phyloP scores from a whole-genome alignment of 2,888 invertebrate genomes.

The Drosophila greeni region DNA sequence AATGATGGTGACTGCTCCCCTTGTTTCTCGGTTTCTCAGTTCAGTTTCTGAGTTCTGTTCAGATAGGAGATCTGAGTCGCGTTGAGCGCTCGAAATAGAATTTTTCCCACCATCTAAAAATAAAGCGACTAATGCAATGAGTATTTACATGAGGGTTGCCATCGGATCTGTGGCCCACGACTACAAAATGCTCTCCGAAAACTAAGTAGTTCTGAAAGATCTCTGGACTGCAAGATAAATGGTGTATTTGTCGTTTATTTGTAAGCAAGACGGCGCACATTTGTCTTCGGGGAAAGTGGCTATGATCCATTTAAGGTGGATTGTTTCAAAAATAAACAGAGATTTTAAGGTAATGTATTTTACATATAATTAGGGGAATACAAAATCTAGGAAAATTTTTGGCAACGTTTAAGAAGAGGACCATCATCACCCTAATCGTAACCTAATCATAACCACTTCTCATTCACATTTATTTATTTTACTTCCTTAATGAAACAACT shows the following conservation, averaged over 20 bases:
- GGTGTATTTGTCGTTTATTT: slow-evolving; percentile 25
- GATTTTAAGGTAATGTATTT: not conserved
- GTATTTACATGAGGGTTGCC: slow-evolving; percentile 17
- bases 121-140: slow-evolving; percentile 48
- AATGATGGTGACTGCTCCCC: slow-evolving; percentile 48
- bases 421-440: not conserved
- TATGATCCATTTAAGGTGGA: not conserved
- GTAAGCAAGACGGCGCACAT: slow-evolving; percentile 16
- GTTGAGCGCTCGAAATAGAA: slow-evolving; percentile 59
- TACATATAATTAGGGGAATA: not conserved
- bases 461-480: not conserved
- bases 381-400: not conserved
- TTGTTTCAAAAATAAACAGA: not conserved
- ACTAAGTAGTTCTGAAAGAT: slow-evolving; percentile 2
- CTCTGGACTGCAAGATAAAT: slow-evolving; percentile 19
- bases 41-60: slow-evolving; percentile 46
- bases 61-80: slow-evolving; percentile 65
- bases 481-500: not conserved
- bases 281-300: slow-evolving; percentile 11
- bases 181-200: slow-evolving; percentile 31
- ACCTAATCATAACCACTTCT: not conserved
- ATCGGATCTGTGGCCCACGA: slow-evolving; percentile 19
- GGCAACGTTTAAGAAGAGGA: not conserved
- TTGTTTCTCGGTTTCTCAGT: slow-evolving; percentile 9
- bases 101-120: slow-evolving; percentile 70